Percentiles rank a stretch among this genome's conserved stretches.
phyloP scores from a whole-genome alignment of 2,797 vertebrate species.

The Enteromius trimaculatus region DNA sequence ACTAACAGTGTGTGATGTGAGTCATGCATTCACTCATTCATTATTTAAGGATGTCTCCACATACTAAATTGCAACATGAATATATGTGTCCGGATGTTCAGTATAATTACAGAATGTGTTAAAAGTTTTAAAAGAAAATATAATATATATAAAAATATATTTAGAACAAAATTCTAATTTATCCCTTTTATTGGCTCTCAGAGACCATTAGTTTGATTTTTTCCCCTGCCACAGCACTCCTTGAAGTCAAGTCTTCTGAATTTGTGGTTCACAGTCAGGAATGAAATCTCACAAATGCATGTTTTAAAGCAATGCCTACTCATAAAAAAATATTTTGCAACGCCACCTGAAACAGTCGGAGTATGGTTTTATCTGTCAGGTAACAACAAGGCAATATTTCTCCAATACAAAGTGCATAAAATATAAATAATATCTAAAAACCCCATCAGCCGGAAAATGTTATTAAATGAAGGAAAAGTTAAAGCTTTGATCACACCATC shows the following conservation, averaged over 20 bases:
- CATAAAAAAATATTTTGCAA: neutral
- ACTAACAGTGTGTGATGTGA: neutral
- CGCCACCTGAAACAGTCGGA: neutral
- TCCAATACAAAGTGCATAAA: neutral
- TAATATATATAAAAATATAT: neutral
- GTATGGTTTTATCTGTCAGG: neutral
- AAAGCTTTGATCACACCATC: neutral
- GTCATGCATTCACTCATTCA: neutral
- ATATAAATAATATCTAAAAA: neutral
- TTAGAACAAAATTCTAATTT: neutral
- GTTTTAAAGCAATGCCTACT: neutral
- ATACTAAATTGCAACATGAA: neutral
- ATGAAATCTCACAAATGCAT: neutral
- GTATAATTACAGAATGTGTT: neutral
- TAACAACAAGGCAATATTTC: neutral
- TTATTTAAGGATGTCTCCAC: neutral
- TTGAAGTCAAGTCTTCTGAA: neutral
- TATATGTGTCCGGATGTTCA: neutral
- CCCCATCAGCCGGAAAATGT: neutral
- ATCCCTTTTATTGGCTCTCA: neutral
- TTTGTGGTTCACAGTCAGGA: neutral
- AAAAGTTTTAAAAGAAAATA: neutral
- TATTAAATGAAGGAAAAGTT: neutral
- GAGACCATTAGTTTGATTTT: neutral
- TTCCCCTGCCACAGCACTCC: neutral